Base-by-base conservation (phyloP, 2,113 vertebrate species). In the Nesoenas mayeri region DNA sequence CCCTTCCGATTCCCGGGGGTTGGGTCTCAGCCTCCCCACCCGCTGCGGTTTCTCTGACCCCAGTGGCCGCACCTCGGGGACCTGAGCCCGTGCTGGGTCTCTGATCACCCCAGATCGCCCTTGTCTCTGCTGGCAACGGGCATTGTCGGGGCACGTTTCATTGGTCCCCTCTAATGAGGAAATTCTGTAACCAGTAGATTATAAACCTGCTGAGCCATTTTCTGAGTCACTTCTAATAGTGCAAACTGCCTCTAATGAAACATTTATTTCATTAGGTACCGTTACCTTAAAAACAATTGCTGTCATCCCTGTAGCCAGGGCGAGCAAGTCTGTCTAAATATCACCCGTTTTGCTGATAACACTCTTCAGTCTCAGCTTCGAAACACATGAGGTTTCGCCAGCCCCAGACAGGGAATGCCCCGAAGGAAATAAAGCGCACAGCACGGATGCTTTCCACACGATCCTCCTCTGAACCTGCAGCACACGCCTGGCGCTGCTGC, bases 401-500 rank as follows among this genome's bases (percentile, higher is more conserved):
- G 24, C 18, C n/a, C 12, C 4, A 21, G n/a, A 2, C 34, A 50
- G n/a, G 3, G 25, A 69, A 6, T 34, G 36, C 20, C 24, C 47
- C 31, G 15, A 18, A 44, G n/a, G 31, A 18, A 50, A 6, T 0
- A 2, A 48, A 31, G 21, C 5, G 5, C 32, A 2, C 21, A 2
- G 15, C 2, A 32, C n/a, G 51, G 32, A 12, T 8, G 36, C 58
- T 32, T 32, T 21, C 32, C 19, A 40, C 21, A 0, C 28, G 14
- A 5, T 5, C 44, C 34, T 12, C 3, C 57, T 31, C 65, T 57
- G 71, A 38, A 32, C 8, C 12, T 19, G 38, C 48, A 72, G 54
- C 36, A 13, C 9, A 9, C 17, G 3, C 5, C 0, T 16, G 62
- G 13, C 7, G 36, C 83, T 58, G 54, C 34, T 20, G 18, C 5